Evolutionary conservation across 1,140 invertebrate genomes (phyloP).

Genomic region (Hormaphis cornu): DNA sequence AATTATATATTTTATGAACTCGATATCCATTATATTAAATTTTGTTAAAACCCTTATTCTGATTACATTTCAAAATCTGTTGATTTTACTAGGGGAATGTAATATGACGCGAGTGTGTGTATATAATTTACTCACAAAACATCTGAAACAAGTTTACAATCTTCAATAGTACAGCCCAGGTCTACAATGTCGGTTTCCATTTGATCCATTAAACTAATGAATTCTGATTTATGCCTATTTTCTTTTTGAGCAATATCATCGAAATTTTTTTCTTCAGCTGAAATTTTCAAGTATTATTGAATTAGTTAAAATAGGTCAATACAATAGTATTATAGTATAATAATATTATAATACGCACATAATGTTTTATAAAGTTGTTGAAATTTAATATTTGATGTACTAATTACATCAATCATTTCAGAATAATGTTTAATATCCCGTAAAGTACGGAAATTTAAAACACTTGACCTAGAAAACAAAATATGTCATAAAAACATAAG

Average conservation of each 20-base stretch:
- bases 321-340: background rate
- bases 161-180: background rate
- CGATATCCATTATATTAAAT: no score
- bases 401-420: background rate
- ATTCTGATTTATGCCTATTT: background rate
- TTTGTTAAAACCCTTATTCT: no score
- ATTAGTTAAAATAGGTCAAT: background rate
- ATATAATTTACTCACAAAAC: background rate
- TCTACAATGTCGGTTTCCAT: background rate
- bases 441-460: background rate
- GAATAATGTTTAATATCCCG: background rate
- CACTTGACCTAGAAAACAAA: background rate
- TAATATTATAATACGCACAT: background rate
- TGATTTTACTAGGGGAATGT: no score
- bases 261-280: background rate
- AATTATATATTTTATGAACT: no score
- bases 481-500: background rate
- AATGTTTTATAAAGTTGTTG: background rate
- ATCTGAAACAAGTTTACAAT: background rate
- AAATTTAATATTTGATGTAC: background rate
- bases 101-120: no score
- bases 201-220: background rate
- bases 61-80: no score
- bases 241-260: background rate
- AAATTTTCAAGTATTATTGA: background rate